These are phyloP conservation scores for Poeciliopsis presidionis DNA, from an alignment of 2,797 vertebrate species.

Conservation along the genomic window DNA sequence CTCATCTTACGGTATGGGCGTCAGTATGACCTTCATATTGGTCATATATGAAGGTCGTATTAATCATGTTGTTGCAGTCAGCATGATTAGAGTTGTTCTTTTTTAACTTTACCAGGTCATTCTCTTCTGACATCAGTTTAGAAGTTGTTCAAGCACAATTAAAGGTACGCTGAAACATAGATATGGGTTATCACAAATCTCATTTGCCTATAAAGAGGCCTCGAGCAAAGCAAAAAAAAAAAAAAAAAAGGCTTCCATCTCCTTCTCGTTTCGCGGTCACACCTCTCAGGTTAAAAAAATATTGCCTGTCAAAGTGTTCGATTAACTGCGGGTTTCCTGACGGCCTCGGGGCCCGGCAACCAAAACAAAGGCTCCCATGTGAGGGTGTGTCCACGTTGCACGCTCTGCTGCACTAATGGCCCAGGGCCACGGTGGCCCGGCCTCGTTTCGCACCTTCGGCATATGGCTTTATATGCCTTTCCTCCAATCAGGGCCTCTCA, in stretches of 20 bases:
- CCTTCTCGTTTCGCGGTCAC: conserved; percentile 31
- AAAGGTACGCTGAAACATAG: not conserved
- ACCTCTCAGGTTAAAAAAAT: conserved; percentile 45
- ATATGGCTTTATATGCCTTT: conserved; percentile 23
- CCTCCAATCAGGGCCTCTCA: conserved; percentile 63
- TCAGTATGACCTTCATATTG: not conserved
- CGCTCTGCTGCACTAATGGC: conserved; percentile 36
- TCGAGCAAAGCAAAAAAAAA: conserved; percentile 7
- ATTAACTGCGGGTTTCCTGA: conserved; percentile 27
- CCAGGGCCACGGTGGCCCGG: conserved; percentile 34
- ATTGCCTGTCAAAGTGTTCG: conserved; percentile 54
- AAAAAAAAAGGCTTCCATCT: conserved; percentile 7
- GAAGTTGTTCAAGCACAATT: conserved; percentile 1
- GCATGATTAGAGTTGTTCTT: not conserved
- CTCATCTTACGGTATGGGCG: not conserved
- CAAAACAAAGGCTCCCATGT: conserved; percentile 41
- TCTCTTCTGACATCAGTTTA: conserved; percentile 7
- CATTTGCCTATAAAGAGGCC: not conserved
- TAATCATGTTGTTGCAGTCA: not conserved
- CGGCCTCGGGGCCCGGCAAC: conserved; percentile 10
- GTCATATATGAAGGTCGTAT: no score
- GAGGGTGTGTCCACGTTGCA: conserved; percentile 60
- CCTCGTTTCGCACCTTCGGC: conserved; percentile 36
- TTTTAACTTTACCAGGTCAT: not conserved
- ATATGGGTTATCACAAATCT: conserved; percentile 24